Evolutionary conservation across 2,888 invertebrate species (phyloP).

Genomic region (Agonopterix arenella): DNA sequence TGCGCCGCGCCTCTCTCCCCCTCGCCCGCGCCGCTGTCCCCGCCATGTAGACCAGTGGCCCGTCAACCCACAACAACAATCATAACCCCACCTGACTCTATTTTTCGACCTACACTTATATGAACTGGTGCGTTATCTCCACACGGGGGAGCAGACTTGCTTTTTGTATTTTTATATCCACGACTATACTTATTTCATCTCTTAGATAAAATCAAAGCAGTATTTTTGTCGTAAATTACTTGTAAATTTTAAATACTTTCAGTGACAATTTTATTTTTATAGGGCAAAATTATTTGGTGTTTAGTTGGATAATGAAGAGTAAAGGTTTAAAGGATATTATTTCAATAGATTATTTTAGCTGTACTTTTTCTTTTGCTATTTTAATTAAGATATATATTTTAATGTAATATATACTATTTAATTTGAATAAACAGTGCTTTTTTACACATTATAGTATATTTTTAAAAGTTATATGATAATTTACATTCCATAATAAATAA

Average conservation of each 20-base stretch:
- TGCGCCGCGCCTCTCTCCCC: conserved; percentile 18
- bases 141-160: conserved; percentile 56
- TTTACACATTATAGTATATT: conserved; percentile 37
- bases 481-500: conserved; percentile 4
- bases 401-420: conserved; percentile 75
- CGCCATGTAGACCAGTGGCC: neutral
- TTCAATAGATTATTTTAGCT: conserved; percentile 70
- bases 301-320: conserved; percentile 39
- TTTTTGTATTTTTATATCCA: conserved; percentile 75
- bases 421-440: conserved; percentile 76
- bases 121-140: conserved; percentile 44
- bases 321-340: conserved; percentile 66
- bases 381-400: conserved; percentile 73
- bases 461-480: conserved; percentile 8
- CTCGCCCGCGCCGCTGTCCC: conserved; percentile 7
- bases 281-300: conserved; percentile 59
- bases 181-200: conserved; percentile 42
- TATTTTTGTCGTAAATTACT: conserved; percentile 56
- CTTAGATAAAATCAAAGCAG: conserved; percentile 46
- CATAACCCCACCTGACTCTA: conserved; percentile 29
- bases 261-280: conserved; percentile 49
- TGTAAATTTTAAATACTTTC: conserved; percentile 50
- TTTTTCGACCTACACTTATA: conserved; percentile 62
- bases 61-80: conserved; percentile 10
- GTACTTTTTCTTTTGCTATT: conserved; percentile 69